A percentile compares a stretch with the other conserved stretches of the same genome.
Conservation (phyloP, 2,888 invertebrate genomes). For the Hyposoter didymator region DNA sequence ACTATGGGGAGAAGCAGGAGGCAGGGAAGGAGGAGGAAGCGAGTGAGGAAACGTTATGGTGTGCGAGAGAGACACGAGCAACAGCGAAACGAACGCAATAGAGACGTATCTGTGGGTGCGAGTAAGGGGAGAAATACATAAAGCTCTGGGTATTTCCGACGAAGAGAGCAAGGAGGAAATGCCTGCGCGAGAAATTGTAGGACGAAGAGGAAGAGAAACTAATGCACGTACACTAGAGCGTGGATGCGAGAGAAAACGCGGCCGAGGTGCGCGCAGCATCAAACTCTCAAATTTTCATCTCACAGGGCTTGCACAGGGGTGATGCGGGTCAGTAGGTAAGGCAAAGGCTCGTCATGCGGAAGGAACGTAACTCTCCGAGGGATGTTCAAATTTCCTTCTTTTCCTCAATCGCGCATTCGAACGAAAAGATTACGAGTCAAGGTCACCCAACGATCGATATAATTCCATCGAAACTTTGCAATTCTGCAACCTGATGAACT, state of each 20-base stretch:
- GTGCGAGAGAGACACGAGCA: slow-evolving; percentile 69
- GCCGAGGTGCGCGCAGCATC: slow-evolving; percentile 70
- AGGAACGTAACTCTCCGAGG: neutral
- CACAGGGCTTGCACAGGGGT: slow-evolving; percentile 18
- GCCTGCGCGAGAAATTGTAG: slow-evolving; percentile 31
- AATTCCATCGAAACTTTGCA: neutral
- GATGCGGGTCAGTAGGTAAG: slow-evolving; percentile 55
- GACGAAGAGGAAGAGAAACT: slow-evolving; percentile 62
- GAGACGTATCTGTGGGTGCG: slow-evolving; percentile 63
- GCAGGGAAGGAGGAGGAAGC: slow-evolving; percentile 43
- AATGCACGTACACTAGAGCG: slow-evolving; percentile 24
- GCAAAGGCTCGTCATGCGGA: slow-evolving; percentile 17
- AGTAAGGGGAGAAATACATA: slow-evolving; percentile 34
- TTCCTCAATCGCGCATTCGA: neutral
- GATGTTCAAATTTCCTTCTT: slow-evolving; percentile 18
- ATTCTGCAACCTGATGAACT: neutral
- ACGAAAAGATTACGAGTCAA: slow-evolving; percentile 3
- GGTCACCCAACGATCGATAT: slow-evolving; percentile 2
- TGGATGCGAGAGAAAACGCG: slow-evolving; percentile 54
- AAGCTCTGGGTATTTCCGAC: slow-evolving; percentile 37
- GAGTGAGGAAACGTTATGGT: slow-evolving; percentile 73
- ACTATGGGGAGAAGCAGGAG: slow-evolving; percentile 21
- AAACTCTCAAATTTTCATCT: slow-evolving; percentile 65
- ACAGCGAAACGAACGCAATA: slow-evolving; percentile 60
- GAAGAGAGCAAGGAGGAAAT: slow-evolving; percentile 46